These are phyloP conservation scores for Aphelocoma californica DNA, from an alignment of 2,797 vertebrate species.

Conservation along the genomic window DNA sequence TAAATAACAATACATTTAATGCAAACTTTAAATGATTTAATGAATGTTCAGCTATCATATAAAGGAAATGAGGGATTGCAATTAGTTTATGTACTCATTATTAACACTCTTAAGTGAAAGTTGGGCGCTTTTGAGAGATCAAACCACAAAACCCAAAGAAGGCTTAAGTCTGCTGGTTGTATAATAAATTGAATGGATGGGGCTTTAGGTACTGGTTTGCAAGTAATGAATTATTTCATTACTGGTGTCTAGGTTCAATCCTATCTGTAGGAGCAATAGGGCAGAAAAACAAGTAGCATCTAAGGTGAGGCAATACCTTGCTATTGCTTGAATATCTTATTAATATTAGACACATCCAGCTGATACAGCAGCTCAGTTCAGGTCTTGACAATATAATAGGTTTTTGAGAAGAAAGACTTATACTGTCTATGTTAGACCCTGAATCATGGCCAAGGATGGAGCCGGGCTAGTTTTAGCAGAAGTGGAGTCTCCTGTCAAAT, in stretches of 20 bases:
- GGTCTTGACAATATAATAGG: not conserved
- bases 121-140: not conserved
- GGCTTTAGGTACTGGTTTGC: not conserved
- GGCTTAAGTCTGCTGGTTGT: too few relatives aligned
- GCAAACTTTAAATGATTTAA: not conserved
- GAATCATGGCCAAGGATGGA: not conserved
- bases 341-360: too few relatives aligned
- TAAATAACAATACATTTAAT: not conserved
- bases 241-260: not conserved
- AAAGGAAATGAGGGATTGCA: not conserved
- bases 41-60: not conserved
- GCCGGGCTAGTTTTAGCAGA: not conserved
- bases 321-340: too few relatives aligned
- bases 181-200: too few relatives aligned
- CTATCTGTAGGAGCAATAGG: too few relatives aligned
- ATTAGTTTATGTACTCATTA: not conserved
- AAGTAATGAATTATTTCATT: not conserved
- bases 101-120: not conserved
- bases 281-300: too few relatives aligned
- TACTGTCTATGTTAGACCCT: not conserved
- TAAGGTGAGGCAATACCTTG: too few relatives aligned
- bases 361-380: not conserved
- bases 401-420: not conserved
- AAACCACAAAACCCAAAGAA: not conserved
- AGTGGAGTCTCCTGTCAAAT: not conserved